Percentiles rank a stretch among this genome's conserved stretches.
Conservation (phyloP, 2,113 vertebrate genomes). For the Hemibagrus wyckioides region DNA sequence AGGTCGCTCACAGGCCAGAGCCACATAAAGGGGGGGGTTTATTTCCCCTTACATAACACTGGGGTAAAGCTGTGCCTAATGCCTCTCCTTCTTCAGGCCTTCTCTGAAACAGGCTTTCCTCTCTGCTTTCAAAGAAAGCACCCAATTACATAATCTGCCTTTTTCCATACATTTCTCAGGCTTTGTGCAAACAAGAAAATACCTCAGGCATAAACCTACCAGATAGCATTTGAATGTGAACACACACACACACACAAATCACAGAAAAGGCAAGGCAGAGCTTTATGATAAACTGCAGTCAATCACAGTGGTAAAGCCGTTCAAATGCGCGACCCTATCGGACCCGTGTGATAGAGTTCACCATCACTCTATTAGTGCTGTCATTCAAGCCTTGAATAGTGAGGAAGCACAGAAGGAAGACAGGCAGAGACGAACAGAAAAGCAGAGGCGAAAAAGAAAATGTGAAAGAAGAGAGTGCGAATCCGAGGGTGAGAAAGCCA, state of each 20-base stretch:
- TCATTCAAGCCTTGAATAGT: conserved; percentile 34
- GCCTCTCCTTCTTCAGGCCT: conserved; percentile 25
- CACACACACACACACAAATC: neutral
- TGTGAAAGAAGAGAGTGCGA: neutral
- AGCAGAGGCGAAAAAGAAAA: neutral
- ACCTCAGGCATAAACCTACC: conserved; percentile 13
- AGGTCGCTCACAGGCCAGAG: conserved; percentile 28
- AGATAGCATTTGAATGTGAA: conserved; percentile 22
- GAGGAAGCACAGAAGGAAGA: conserved; percentile 1
- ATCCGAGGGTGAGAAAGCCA: neutral
- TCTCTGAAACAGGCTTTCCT: conserved; percentile 22
- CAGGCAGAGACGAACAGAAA: neutral
- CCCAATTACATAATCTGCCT: conserved; percentile 34
- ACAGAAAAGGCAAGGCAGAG: conserved; percentile 4
- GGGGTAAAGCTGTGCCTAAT: conserved; percentile 27
- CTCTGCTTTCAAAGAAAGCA: conserved; percentile 34
- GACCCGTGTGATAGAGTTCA: conserved; percentile 39
- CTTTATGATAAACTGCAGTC: conserved; percentile 40
- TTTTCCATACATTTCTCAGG: conserved; percentile 15
- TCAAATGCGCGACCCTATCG: conserved; percentile 26
- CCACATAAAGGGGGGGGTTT: conserved; percentile 18
- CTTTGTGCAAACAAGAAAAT: conserved; percentile 32
- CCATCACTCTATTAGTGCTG: conserved; percentile 37
- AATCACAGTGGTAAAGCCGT: conserved; percentile 1
- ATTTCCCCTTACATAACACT: conserved; percentile 46